Evolutionary conservation across 2,888 invertebrate species (phyloP).

Genomic region (Meghimatium bilineatum): DNA sequence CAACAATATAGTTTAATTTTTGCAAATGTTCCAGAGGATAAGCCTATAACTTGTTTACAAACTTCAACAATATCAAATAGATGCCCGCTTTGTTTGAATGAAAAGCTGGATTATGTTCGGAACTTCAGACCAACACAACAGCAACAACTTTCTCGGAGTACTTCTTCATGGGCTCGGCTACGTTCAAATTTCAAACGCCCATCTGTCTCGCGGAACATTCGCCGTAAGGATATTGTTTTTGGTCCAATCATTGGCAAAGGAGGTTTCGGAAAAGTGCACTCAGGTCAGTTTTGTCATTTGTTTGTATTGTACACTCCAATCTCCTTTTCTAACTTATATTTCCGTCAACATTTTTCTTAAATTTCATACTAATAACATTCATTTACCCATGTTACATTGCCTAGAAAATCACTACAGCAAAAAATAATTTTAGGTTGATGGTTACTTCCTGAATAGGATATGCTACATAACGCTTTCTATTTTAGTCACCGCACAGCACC

Average conservation of each 20-base stretch:
- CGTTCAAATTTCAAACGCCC: neutral
- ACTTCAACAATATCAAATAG: neutral
- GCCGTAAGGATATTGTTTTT: constrained; percentile 29
- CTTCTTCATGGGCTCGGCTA: no score
- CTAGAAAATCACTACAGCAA: no score
- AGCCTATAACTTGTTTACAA: neutral
- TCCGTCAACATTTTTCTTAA: no score
- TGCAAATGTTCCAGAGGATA: neutral
- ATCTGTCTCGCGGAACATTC: neutral
- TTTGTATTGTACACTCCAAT: no score
- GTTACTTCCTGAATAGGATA: no score
- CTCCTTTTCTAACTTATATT: no score
- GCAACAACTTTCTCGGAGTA: neutral
- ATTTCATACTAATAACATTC: no score
- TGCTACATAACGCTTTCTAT: no score
- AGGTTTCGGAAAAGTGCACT: constrained; percentile 34
- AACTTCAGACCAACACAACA: neutral
- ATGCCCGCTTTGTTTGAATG: neutral
- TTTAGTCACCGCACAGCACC: no score
- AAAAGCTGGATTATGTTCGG: neutral
- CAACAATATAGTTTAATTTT: neutral
- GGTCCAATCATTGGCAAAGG: constrained; percentile 44
- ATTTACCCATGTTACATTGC: no score
- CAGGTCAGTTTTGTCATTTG: constrained; percentile 16
- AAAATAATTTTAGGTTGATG: no score